Base-by-base conservation (phyloP, 2,888 invertebrate genomes). In the Sinodicranocentrus sp. region DNA sequence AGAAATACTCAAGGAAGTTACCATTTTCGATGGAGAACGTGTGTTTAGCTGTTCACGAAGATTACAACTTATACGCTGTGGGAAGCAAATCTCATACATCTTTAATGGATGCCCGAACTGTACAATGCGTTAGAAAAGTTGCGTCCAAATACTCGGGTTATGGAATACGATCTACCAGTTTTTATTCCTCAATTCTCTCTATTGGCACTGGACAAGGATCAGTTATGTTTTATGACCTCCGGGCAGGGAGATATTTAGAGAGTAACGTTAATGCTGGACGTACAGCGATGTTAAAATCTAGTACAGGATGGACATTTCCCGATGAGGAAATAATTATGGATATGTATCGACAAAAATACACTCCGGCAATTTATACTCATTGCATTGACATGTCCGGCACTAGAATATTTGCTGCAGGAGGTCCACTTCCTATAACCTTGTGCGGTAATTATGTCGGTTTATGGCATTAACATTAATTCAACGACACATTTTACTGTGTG, bases 291-390 rank as follows among this genome's bases (percentile, higher is more conserved):
- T 92, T 97, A 21, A 96, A 96, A 91, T 95, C 96, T 82, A 96
- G 96, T 85, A 94, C 95, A 90, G 97, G 97, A 86, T 96, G 95
- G 91, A 88, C 87, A 3, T 87, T 85, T 61, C 87, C 85, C 0
- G 87, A 87, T 25, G 88, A 88, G 82, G 88, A 88, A 73, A 84
- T 87, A 13, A 82, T 87, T 1, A 86, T 88, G 86, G 88, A 87
- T 48, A 82, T 86, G 28, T 87, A 84, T 43, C 52, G 87, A 59
- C 87, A 87, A 78, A 95, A 96, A 91, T 97, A 98, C 91, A 95
- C 95, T 84, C 95, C 97, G 33, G 98, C 98, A 19, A 97, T 98
- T 89, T 98, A 98, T 91, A 98, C 98, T 1, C 98, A 98, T 90
- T 97, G 97, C 91, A 98, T 98, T 91, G 98, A 98, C 91, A 94